phyloP scores from a whole-genome alignment of 2,888 invertebrate species.

The Nephrotoma flavescens region DNA sequence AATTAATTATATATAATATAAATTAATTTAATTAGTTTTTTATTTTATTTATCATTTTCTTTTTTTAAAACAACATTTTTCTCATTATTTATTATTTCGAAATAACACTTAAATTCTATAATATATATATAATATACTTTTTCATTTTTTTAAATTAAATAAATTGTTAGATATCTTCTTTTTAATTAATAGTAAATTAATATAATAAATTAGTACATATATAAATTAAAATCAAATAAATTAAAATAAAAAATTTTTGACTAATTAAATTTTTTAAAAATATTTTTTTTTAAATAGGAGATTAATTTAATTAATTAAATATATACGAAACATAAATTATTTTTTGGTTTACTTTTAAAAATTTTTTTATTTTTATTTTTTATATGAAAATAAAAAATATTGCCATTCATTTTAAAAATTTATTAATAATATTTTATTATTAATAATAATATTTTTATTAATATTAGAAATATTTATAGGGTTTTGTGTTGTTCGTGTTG shows the following conservation, averaged over 20 bases:
- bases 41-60: neutral
- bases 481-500: neutral
- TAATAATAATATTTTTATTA: constrained; percentile 6
- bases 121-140: neutral
- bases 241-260: neutral
- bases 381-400: constrained; percentile 8
- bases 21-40: neutral
- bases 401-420: constrained; percentile 7
- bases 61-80: neutral
- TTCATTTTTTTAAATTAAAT: neutral
- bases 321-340: neutral
- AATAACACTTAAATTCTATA: neutral
- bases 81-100: neutral
- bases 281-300: constrained; percentile 4
- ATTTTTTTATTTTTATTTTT: constrained; percentile 5
- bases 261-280: constrained; percentile 7
- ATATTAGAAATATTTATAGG: neutral
- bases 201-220: neutral
- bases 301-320: neutral
- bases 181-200: neutral
- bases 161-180: neutral
- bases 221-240: neutral
- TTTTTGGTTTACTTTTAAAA: constrained; percentile 8
- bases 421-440: constrained; percentile 3
- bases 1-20: neutral